Conservation (phyloP, 2,888 invertebrate genomes). For the Yponomeuta cagnagella region DNA sequence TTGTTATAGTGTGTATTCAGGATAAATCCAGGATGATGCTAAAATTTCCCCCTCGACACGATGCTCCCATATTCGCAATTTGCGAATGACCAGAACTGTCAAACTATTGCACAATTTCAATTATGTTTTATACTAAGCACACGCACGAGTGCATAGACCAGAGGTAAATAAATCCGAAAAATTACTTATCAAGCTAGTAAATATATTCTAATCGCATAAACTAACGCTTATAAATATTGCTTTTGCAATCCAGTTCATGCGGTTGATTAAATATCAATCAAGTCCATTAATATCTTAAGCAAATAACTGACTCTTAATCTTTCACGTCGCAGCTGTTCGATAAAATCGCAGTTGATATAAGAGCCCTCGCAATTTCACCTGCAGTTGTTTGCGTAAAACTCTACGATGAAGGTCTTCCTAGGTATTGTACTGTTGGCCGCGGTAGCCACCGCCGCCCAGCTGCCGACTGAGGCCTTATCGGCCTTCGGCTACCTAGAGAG, state of each 20-base stretch:
- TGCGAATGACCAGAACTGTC: too few species aligned
- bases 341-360: background rate
- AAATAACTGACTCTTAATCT: background rate
- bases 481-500: constrained; percentile 35
- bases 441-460: constrained; percentile 21
- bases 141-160: too few species aligned
- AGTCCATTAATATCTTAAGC: background rate
- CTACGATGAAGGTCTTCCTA: background rate
- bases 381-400: background rate
- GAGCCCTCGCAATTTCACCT: background rate
- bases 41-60: too few species aligned
- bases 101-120: too few species aligned
- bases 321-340: background rate
- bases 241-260: background rate
- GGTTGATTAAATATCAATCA: background rate
- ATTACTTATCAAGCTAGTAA: too few species aligned
- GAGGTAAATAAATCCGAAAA: too few species aligned
- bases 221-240: background rate
- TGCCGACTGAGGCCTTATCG: constrained; percentile 22
- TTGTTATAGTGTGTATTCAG: too few species aligned
- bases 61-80: too few species aligned
- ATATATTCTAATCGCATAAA: background rate
- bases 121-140: too few species aligned
- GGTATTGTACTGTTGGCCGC: constrained; percentile 18
- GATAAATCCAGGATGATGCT: too few species aligned